phyloP scores from a whole-genome alignment of 1,140 invertebrate genomes.

The Choristoneura fumiferana region DNA sequence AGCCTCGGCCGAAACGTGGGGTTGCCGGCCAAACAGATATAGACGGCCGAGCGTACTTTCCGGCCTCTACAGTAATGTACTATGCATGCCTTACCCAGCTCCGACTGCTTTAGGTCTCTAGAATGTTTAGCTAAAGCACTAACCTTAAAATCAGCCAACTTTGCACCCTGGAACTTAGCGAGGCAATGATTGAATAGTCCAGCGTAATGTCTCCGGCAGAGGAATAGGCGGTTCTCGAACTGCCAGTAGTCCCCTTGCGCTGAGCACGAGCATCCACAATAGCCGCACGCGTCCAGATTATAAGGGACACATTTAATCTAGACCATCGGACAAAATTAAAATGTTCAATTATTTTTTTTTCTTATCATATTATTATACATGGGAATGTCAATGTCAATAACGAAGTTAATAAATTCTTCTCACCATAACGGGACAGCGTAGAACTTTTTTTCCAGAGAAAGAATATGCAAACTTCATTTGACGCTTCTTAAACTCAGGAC shows the following conservation, averaged over 20 bases:
- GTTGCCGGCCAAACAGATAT: too few relatives aligned
- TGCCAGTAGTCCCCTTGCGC: conserved; percentile 77
- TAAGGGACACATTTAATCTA: conserved; percentile 77
- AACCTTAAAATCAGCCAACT: conserved; percentile 73
- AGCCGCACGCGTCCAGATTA: conserved; percentile 67
- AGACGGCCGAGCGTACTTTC: too few relatives aligned
- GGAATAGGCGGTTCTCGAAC: conserved; percentile 68
- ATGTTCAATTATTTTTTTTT: conserved; percentile 20
- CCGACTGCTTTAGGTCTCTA: too few relatives aligned
- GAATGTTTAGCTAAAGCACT: conserved; percentile 10
- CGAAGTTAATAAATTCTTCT: conserved; percentile 22
- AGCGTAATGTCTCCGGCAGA: conserved; percentile 69
- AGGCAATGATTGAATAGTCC: conserved; percentile 60
- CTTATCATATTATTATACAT: too few relatives aligned
- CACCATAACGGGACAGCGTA: conserved; percentile 66
- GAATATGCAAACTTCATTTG: conserved; percentile 64
- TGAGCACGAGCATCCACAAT: conserved; percentile 65
- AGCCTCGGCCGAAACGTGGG: too few relatives aligned
- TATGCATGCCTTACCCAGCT: too few relatives aligned
- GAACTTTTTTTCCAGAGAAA: conserved; percentile 56
- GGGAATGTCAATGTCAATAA: too few relatives aligned
- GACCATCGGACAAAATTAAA: conserved; percentile 24
- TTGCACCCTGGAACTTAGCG: conserved; percentile 60
- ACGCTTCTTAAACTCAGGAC: conserved; percentile 53
- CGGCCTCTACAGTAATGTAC: too few relatives aligned